Percentiles rank a stretch among this genome's conserved stretches.
These are phyloP conservation scores for Procambarus clarkii DNA, from an alignment of 1,140 invertebrate species.

Conservation along the genomic window DNA sequence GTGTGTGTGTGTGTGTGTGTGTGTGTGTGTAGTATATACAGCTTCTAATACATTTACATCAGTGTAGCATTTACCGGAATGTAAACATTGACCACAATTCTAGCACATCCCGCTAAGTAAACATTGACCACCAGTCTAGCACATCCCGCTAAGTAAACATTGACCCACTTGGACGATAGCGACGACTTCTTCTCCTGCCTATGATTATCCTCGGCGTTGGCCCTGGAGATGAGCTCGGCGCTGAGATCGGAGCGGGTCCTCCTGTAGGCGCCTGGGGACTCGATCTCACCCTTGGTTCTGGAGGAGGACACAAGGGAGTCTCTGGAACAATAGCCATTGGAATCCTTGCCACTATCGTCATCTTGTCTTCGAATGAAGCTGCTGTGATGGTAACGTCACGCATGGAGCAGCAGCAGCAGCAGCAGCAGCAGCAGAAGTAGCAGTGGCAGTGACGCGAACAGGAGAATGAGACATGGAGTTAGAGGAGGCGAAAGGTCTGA, in stretches of 20 bases:
- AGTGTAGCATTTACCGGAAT: too few species aligned
- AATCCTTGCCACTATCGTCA: constrained; percentile 61
- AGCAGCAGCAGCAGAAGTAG: constrained; percentile 14
- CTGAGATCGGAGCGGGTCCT: constrained; percentile 57
- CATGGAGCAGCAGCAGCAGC: background rate
- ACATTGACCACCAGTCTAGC: too few species aligned
- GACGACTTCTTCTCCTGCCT: constrained; percentile 41
- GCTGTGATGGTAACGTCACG: constrained; percentile 42
- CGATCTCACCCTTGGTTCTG: constrained; percentile 53
- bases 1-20: constrained; percentile 27
- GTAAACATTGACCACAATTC: too few species aligned
- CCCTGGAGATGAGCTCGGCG: constrained; percentile 51
- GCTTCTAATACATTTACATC: background rate
- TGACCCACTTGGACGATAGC: constrained; percentile 57
- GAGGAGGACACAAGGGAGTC: constrained; percentile 68
- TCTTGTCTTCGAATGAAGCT: constrained; percentile 66
- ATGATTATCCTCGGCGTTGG: constrained; percentile 42
- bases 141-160: too few species aligned
- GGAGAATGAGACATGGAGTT: constrained; percentile 43
- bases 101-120: too few species aligned
- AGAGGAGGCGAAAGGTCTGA: background rate
- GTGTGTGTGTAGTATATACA: background rate
- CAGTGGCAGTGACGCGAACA: constrained; percentile 18
- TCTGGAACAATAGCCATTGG: constrained; percentile 59
- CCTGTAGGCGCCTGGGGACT: constrained; percentile 41